These are phyloP conservation scores for Meles meles DNA, from an alignment of 2,113 vertebrate species.

Conservation along the genomic window DNA sequence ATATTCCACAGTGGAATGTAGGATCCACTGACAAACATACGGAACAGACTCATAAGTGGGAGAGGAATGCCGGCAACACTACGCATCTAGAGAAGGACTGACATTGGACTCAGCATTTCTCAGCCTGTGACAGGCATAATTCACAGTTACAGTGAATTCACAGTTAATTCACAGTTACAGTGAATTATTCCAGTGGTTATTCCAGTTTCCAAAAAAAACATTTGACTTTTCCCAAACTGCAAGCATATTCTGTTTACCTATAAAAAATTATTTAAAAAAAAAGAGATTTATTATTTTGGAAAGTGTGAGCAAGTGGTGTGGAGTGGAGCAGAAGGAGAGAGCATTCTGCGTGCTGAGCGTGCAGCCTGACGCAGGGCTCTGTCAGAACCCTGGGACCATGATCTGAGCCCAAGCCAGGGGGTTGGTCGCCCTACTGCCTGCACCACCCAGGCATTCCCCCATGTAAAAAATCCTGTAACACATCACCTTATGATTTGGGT, in stretches of 20 bases:
- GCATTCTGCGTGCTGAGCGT: accelerated
- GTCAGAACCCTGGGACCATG: background rate
- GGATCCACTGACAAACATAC: background rate
- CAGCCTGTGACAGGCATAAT: background rate
- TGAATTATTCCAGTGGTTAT: too few species aligned
- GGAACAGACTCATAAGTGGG: background rate
- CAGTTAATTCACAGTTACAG: too few species aligned
- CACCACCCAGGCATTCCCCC: background rate
- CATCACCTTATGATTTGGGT: background rate
- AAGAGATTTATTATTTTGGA: background rate
- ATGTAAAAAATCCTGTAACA: background rate
- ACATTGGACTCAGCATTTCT: background rate
- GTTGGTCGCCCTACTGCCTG: background rate
- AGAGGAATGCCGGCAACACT: too few species aligned
- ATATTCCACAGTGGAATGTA: too few species aligned
- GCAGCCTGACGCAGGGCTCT: background rate
- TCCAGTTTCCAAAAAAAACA: background rate
- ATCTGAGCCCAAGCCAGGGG: background rate
- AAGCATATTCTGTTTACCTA: background rate
- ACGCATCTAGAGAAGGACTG: background rate
- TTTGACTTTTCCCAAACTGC: too few species aligned
- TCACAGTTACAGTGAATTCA: background rate
- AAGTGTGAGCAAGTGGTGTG: background rate
- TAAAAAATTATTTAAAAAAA: background rate
- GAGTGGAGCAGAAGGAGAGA: background rate